phyloP scores from a whole-genome alignment of 2,888 invertebrate genomes.

The Fragum sueziense region DNA sequence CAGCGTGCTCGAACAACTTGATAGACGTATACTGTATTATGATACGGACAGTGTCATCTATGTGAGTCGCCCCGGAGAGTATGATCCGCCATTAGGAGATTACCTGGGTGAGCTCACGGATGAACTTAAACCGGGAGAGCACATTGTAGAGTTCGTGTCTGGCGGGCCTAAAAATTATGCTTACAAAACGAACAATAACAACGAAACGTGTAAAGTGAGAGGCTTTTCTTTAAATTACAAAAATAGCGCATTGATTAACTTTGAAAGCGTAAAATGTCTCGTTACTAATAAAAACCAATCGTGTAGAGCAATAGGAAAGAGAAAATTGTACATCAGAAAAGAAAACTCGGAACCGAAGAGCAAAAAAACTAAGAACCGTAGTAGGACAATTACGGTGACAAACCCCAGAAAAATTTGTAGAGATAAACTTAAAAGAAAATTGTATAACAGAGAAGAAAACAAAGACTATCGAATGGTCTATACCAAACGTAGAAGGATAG shows the following conservation, averaged over 20 bases:
- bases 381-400: constrained; percentile 29
- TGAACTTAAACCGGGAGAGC: constrained; percentile 71
- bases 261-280: constrained; percentile 29
- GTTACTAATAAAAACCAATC: constrained; percentile 19
- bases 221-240: constrained; percentile 67
- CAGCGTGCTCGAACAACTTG: constrained; percentile 39
- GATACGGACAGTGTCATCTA: constrained; percentile 78
- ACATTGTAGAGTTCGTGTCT: constrained; percentile 64
- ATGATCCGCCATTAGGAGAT: constrained; percentile 68
- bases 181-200: constrained; percentile 58
- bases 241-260: constrained; percentile 42
- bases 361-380: too few relatives aligned
- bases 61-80: constrained; percentile 35
- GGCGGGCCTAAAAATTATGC: constrained; percentile 79
- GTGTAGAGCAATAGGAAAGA: too few relatives aligned
- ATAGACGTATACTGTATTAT: constrained; percentile 37
- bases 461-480: constrained; percentile 56
- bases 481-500: constrained; percentile 46
- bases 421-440: constrained; percentile 86
- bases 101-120: constrained; percentile 78
- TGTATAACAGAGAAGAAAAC: constrained; percentile 87
- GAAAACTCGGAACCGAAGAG: too few relatives aligned
- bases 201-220: constrained; percentile 55
- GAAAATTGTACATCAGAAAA: too few relatives aligned
- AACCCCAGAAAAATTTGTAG: constrained; percentile 57